phyloP scores from a whole-genome alignment of 2,797 vertebrate genomes.

The Nothura maculosa region DNA sequence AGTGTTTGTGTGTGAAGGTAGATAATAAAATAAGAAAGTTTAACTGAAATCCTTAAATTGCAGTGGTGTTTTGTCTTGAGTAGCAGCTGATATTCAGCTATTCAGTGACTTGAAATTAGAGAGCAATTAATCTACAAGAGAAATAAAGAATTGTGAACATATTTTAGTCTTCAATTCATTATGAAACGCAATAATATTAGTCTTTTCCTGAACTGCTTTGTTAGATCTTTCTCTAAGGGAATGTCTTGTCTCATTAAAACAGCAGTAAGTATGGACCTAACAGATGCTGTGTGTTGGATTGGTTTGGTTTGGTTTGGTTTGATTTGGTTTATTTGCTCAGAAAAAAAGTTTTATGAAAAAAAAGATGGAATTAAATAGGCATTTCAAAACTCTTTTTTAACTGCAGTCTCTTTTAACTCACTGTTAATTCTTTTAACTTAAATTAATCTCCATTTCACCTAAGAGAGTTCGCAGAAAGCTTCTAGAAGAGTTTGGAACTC shows the following conservation, averaged over 20 bases:
- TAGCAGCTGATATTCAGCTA: background rate
- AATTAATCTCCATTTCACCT: constrained; percentile 31
- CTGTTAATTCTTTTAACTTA: background rate
- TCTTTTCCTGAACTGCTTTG: background rate
- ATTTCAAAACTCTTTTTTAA: background rate
- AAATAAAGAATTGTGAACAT: background rate
- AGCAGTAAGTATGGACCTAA: background rate
- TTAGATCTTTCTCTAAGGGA: background rate
- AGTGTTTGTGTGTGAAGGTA: background rate
- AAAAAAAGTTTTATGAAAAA: background rate
- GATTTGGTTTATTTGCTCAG: background rate
- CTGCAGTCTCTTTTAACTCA: background rate
- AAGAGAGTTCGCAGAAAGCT: constrained; percentile 50
- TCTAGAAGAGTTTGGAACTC: constrained; percentile 51
- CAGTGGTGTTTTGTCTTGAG: background rate
- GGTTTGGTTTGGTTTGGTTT: too few relatives aligned
- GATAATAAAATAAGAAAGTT: background rate
- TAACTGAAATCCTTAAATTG: background rate
- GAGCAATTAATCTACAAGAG: background rate
- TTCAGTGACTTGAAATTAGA: background rate
- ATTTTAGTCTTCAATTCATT: background rate
- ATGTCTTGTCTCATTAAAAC: background rate
- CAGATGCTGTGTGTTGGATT: background rate
- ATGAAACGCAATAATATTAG: background rate
- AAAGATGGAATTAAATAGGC: background rate